Evolutionary conservation across 2,113 vertebrate genomes (phyloP), one percentile per base, ranked within the genome.

Genomic region (Neoarius graeffei): DNA sequence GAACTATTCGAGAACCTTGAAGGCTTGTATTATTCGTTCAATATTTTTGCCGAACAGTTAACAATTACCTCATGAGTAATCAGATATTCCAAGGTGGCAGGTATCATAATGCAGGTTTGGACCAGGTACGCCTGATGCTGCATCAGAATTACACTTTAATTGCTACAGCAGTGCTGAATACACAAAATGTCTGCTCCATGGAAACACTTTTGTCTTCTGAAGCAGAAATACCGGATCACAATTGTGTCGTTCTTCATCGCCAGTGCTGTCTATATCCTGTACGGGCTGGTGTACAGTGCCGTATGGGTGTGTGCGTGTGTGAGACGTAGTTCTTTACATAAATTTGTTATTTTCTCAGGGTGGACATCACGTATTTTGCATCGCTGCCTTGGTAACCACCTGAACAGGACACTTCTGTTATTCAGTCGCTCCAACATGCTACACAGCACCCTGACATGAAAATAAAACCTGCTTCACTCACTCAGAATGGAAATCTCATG

Each of bases 381-480:
- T 85, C 19, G 69, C 84, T 77, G 35, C 57, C 84, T 62, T 85
- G 84, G 84, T 62, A 85, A 85, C 71, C n/a, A 76, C 57, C 35
- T 42, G 35, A n/a, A 85, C 69, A 77, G 62, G 71, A 77, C 56
- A 52, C 67, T 74, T 73, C 52, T 57, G 52, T 56, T 27, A 35
- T 69, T 84, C 50, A 30, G 82, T 27, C 10, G 23, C 62, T 69
- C 15, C 19, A 30, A 54, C 62, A 54, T 19, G 42, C 62, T 52
- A 52, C 82, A n/a, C 30, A 30, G 25, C 23, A 52, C 64, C 27
- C 66, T 35, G 83, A 52, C 50, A 19, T 84, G 48, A 54, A 52
- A 84, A 67, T 54, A n/a, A 66, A 52, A 54, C 50, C 81, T 83
- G 74, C 90, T 86, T 87, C 4, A 62, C 90, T 91, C 59, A 35